A percentile compares a stretch with the other conserved stretches of the same genome.
Evolutionary conservation across 1,140 invertebrate genomes (phyloP).

Genomic region (Amyelois transitella): DNA sequence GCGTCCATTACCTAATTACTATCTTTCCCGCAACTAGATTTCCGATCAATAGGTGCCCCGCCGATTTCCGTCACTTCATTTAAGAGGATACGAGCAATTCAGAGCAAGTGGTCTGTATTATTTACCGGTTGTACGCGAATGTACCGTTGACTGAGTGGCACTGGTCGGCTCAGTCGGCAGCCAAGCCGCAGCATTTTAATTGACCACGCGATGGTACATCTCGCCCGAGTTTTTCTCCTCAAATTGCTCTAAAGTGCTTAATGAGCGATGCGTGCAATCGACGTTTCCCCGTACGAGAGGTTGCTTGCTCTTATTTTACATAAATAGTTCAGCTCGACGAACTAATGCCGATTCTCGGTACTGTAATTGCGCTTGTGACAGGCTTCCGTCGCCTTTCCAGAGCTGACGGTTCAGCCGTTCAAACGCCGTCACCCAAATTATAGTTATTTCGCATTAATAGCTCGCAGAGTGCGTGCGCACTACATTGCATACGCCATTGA

Average conservation of each 20-base stretch:
- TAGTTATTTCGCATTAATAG: conserved; percentile 67
- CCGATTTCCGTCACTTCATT: not conserved
- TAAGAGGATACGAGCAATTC: conserved; percentile 58
- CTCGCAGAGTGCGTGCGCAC: conserved; percentile 53
- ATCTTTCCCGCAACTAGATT: not conserved
- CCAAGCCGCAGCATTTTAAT: conserved; percentile 62
- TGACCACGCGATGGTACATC: conserved; percentile 69
- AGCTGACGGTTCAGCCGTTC: conserved; percentile 44
- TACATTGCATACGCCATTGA: conserved; percentile 40
- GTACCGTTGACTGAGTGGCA: conserved; percentile 50
- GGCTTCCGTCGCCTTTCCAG: conserved; percentile 66
- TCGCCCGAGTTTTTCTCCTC: conserved; percentile 63
- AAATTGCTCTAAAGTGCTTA: conserved; percentile 74
- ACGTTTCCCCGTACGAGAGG: conserved; percentile 66
- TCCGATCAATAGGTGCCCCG: not conserved
- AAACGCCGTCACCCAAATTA: conserved; percentile 58
- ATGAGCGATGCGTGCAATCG: conserved; percentile 72
- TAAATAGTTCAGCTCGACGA: conserved; percentile 68
- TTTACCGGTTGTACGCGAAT: conserved; percentile 32
- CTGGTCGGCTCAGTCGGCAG: conserved; percentile 26
- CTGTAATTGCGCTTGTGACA: conserved; percentile 71
- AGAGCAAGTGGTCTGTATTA: conserved; percentile 36
- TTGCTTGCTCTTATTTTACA: conserved; percentile 70
- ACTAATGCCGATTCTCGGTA: conserved; percentile 73
- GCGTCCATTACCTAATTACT: not conserved